Percentiles rank a stretch among this genome's conserved stretches.
phyloP scores from a whole-genome alignment of 2,113 vertebrate species.

The Hippopotamus amphibius region DNA sequence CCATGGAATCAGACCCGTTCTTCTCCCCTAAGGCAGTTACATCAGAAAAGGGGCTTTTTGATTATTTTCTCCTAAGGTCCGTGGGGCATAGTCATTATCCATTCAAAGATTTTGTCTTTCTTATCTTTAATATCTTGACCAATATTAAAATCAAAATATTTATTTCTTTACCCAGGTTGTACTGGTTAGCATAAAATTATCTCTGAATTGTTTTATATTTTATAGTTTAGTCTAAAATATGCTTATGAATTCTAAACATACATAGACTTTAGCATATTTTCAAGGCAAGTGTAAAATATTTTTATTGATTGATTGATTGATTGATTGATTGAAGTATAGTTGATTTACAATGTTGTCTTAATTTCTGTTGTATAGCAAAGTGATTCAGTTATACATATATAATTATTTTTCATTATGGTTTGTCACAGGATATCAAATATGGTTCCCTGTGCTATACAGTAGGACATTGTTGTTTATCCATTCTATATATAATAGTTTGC shows the following conservation, averaged over 20 bases:
- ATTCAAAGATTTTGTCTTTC: neutral
- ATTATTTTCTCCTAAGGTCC: neutral
- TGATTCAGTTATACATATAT: neutral
- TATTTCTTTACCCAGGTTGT: neutral
- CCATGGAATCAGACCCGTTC: neutral
- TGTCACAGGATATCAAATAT: neutral
- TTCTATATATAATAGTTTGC: neutral
- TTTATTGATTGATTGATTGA: neutral
- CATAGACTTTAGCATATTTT: neutral
- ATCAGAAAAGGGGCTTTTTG: neutral
- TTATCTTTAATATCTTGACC: neutral
- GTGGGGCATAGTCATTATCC: neutral
- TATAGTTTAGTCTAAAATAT: neutral
- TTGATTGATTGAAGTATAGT: neutral
- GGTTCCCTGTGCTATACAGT: neutral
- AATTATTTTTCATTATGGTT: neutral
- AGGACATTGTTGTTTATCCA: neutral
- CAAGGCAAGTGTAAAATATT: neutral
- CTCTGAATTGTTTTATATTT: neutral
- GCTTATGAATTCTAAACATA: neutral
- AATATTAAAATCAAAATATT: neutral
- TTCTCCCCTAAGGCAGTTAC: neutral
- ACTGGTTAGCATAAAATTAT: neutral
- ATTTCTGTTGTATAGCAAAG: neutral
- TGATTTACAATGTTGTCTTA: neutral